phyloP scores from a whole-genome alignment of 1,140 invertebrate genomes.

The Galendromus occidentalis region DNA sequence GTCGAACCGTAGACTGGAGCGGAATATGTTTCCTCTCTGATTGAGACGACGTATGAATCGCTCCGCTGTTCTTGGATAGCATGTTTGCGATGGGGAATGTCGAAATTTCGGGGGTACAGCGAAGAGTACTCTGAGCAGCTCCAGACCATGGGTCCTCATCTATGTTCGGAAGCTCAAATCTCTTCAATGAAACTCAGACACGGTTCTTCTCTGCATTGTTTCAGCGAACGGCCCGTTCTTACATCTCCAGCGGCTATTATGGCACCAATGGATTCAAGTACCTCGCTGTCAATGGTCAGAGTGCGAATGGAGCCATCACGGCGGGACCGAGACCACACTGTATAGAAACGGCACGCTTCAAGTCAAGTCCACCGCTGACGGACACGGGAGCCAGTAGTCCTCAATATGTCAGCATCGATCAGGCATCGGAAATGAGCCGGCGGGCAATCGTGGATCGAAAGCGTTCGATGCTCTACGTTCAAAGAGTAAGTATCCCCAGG shows the following conservation, averaged over 20 bases:
- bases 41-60: no score
- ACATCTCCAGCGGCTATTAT: not conserved
- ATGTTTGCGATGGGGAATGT: no score
- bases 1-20: no score
- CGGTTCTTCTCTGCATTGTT: not conserved
- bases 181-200: no score
- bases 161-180: no score
- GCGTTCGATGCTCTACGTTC: conserved; percentile 6
- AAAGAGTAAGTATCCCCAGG: not conserved
- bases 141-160: no score
- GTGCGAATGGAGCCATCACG: not conserved
- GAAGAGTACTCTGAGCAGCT: no score
- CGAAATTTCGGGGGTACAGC: no score
- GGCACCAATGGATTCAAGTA: conserved; percentile 9
- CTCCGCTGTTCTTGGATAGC: no score
- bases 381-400: not conserved
- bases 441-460: not conserved
- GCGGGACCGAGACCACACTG: not conserved
- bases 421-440: conserved; percentile 1
- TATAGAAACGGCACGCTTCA: not conserved
- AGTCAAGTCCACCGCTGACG: not conserved
- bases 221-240: not conserved
- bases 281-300: not conserved
- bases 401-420: conserved; percentile 8
- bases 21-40: no score